Base-by-base conservation (phyloP, 2,888 invertebrate genomes). In the Drosophila birchii region DNA sequence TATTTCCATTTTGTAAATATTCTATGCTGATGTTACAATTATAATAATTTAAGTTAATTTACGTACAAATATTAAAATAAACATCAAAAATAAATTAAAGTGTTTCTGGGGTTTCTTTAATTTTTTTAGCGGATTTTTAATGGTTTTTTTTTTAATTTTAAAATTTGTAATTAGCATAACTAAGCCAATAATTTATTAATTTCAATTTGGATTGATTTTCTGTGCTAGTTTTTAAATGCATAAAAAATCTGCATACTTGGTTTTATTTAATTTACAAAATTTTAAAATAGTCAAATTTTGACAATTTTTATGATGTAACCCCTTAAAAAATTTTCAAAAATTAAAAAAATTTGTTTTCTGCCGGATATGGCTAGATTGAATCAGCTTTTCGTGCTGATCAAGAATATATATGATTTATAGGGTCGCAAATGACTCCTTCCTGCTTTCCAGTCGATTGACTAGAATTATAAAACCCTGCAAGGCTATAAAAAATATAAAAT, bases 1-100 rank as follows among this genome's bases (percentile, higher is more conserved):
- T 82, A 83, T 89, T 86, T 89, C 79, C 78, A 87, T 87, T 80
- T 86, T 86, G 86, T 86, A 86, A 85, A 86, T 86, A 86, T 89
- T 87, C 76, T 78, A 60, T 73, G 59, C 63, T 79, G 86, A 74
- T 79, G 80, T 70, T 62, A 73, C 53, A 67, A 78, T 86, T 89
- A 82, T 86, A 62, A 45, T 89, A 87, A 69, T 80, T 87, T 87
- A 87, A 87, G 82, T 61, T 84, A 87, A 84, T 81, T 86, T 88
- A 86, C 79, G 86, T 79, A 71, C 83, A 74, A 76, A 62, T 81
- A 85, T 61, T 61, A 66, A 63, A 53, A 77, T 49, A 73, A 56
- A 80, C 51, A 81, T 67, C 59, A 70, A 53, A 59, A 63, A 26
- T 60, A 23, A 55, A 55, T 23, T n/a, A 53, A 32, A 41, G 0